Base-by-base conservation (phyloP, 1,140 invertebrate genomes). In the Paracyclopina nana region DNA sequence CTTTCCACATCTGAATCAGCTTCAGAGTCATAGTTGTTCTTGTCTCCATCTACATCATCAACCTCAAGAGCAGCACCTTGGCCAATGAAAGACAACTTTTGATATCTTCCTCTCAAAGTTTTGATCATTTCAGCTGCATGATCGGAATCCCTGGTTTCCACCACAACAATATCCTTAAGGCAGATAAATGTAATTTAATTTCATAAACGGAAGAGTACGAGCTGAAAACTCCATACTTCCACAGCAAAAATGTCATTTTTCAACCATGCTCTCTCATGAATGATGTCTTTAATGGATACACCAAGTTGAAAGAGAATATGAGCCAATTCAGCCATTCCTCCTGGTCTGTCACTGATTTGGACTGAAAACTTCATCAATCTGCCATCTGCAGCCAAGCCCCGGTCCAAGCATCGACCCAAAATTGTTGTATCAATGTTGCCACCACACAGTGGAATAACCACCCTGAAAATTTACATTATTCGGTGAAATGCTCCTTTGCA, bases 401-500 rank as follows among this genome's bases (percentile, higher is more conserved):
- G 68, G 59, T 94, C 88, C 50, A 94, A 66, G 43, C 83, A 84
- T 25, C 87, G 68, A 0, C 86, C 84, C 38, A 94, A 69, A 0
- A 88, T 77, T 0, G 84, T 88, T 4, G 84, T 86, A 59, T 92
- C 86, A 46, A 94, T 92, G 65, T 94, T 94, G 22, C 88, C 87
- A 1, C 88, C 88, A 60, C 80, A 82, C 0, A 91, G 61, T 26
- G 81, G 70, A 25, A 83, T 67, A 1, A 86, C 84, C 8, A 92
- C 80, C 59, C 82, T 83, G 55, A 25, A 61, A 57, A 24, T 26
- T 44, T 22, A 22, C n/a, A 6, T 6, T 44, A 14, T 22, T 22
- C 25, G 26, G n/a, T 14, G 3, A 40, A 2, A 8, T 49, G 5
- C 30, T 14, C 6, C 44, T 18, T 54, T 9, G 18, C 53, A 4